Base-by-base conservation (phyloP, 2,797 vertebrate species). In the Octomys mimax region DNA sequence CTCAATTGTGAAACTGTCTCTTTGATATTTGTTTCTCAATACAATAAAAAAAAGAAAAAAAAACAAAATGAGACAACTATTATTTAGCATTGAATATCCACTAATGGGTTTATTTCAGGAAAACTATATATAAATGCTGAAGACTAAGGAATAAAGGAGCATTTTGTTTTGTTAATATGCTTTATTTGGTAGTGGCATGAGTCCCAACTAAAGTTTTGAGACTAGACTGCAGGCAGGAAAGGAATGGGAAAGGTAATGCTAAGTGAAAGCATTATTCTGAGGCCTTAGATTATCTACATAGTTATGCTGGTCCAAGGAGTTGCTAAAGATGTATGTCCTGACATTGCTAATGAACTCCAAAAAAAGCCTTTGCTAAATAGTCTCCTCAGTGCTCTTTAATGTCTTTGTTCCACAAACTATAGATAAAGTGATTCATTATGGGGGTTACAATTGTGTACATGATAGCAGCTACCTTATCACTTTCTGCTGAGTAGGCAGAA, bases 361-460 rank as follows among this genome's bases (percentile, higher is more conserved):
- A 54, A 64, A 93, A 87, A 75, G 2, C 0, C 24, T 94, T 89
- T 92, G 26, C 33, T 88, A 12, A 98, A 16, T 21, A 97, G 36
- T 94, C 84, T 95, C 57, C 36, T 94, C n/a, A 94, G 24, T 68
- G 96, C 80, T 77, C 87, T 31, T 94, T 97, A 36, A 97, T 92
- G 12, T 96, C 91, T 66, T 97, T 95, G 61, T 96, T 98, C 46
- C 96, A 96, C 62, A 97, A 73, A 80, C 94, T 97, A 36, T 97
- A 98, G 52, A 97, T 97, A 33, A 98, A 97, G 14, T 97, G 95
- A 21, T 98, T 98, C 87, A 97, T 87, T 92, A 96, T 88, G 33
- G 95, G 93, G 2, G 91, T 97, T 68, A 97, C 75, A 39, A 94
- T 75, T 31, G 94, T 96, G 84, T 98, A 97, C 85, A 97, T 94